These are phyloP conservation scores for Synanthedon myopaeformis DNA, from an alignment of 2,888 invertebrate species.

Conservation along the genomic window DNA sequence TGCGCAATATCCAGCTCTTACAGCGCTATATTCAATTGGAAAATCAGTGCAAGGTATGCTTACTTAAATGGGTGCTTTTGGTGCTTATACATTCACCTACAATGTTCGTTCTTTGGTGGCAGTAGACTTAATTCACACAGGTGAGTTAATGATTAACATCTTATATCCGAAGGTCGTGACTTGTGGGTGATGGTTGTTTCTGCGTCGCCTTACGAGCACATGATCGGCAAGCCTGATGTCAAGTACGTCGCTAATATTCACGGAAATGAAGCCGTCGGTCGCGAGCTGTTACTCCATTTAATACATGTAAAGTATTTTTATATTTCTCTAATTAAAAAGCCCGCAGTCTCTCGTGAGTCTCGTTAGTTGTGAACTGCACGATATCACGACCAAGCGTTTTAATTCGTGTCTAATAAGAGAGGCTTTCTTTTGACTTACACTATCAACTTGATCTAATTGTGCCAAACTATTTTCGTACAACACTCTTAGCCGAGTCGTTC, in stretches of 20 bases:
- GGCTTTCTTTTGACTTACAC: too few species aligned
- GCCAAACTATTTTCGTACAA: neutral
- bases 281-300: slow-evolving; percentile 92
- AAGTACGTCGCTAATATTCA: slow-evolving; percentile 99
- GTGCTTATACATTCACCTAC: too few species aligned
- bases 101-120: too few species aligned
- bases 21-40: slow-evolving; percentile 92
- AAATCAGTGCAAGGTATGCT: slow-evolving; percentile 87
- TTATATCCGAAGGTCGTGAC: slow-evolving; percentile 75
- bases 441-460: neutral
- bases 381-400: too few species aligned
- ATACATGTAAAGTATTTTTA: slow-evolving; percentile 73
- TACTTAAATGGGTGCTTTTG: too few species aligned
- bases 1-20: slow-evolving; percentile 84
- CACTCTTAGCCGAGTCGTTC: neutral
- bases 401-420: too few species aligned
- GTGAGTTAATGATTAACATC: neutral
- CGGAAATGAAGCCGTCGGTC: slow-evolving; percentile 96
- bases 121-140: too few species aligned
- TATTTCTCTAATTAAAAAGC: too few species aligned
- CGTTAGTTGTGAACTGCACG: too few species aligned
- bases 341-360: too few species aligned
- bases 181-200: slow-evolving; percentile 96
- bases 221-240: slow-evolving; percentile 96
- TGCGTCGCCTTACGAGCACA: slow-evolving; percentile 89